Base-by-base conservation (phyloP, 2,113 vertebrate species). In the Silurus asotus region DNA sequence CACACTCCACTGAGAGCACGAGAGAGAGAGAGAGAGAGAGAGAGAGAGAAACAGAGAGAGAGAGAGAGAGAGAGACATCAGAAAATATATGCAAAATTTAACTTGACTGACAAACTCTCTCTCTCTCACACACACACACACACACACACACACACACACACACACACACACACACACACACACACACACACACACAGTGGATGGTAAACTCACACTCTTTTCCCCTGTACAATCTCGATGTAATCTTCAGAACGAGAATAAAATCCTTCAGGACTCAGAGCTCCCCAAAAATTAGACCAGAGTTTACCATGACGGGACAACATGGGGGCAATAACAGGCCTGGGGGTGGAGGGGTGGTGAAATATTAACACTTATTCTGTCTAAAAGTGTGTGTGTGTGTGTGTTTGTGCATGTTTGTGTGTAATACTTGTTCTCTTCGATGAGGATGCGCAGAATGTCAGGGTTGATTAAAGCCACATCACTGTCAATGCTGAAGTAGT, bases 281-380 rank as follows among this genome's bases (percentile, higher is more conserved):
- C 95, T 0, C 95, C 95, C 95, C 95, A 96, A 89, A 96, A 96
- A 87, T 96, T 96, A 28, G 95, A 96, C 95, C 95, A 96, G 48
- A 96, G 94, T 87, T 96, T 96, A 6, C 95, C 95, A 0, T 93
- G 93, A 11, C 95, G 94, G 11, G 94, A 96, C 48, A 96, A 79
- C 94, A 96, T 95, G 55, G 96, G 96, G 0, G 95, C 94, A 0
- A 96, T 94, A 49, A 96, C 93, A 10, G 93, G 89, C 91, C 95
- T 95, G 88, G 19, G 61, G 19, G 61, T 37, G 6, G 17, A 1
- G 15, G 17, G 17, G 17, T 5, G 6, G 13, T 56, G 55, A 56
- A 8, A 56, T 13, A 8, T 13, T 13, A 9, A 56, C 55, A 56
- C 13, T 56, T 56, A 56, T 13, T 9, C 55, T 9, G 13, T 13